Evolutionary conservation across 2,888 invertebrate species (phyloP).

Genomic region (Seira ritae): DNA sequence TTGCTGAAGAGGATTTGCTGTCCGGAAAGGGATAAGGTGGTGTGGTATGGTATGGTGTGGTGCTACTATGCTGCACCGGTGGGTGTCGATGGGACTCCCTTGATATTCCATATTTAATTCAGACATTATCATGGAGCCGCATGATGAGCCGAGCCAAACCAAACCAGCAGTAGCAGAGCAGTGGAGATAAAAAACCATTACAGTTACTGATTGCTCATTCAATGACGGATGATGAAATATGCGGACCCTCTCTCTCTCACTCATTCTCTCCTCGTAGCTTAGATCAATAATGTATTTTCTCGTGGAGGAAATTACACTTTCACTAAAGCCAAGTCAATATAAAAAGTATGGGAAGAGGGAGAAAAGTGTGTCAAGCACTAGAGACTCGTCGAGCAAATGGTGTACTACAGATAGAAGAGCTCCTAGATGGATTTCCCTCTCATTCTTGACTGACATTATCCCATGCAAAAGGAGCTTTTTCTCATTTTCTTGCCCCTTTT

Average conservation of each 20-base stretch:
- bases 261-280: constrained; percentile 33
- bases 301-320: constrained; percentile 48
- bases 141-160: neutral
- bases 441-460: constrained; percentile 25
- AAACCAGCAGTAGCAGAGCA: no score
- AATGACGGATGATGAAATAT: constrained; percentile 18
- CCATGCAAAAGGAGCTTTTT: neutral
- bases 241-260: neutral
- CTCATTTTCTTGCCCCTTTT: neutral
- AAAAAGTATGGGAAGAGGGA: constrained; percentile 17
- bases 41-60: constrained; percentile 1
- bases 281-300: constrained; percentile 60
- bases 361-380: constrained; percentile 45
- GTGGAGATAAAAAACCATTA: constrained; percentile 18
- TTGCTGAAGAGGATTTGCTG: no score
- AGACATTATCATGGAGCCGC: neutral
- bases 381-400: neutral
- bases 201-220: constrained; percentile 22
- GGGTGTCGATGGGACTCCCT: constrained; percentile 2
- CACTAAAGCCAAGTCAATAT: neutral
- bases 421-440: neutral
- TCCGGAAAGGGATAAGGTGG: no score
- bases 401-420: no score
- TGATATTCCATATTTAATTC: neutral
- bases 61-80: neutral